Percentiles rank a stretch among this genome's conserved stretches.
phyloP scores from a whole-genome alignment of 1,140 invertebrate genomes.

The Pseudomyrmex pallidus region DNA sequence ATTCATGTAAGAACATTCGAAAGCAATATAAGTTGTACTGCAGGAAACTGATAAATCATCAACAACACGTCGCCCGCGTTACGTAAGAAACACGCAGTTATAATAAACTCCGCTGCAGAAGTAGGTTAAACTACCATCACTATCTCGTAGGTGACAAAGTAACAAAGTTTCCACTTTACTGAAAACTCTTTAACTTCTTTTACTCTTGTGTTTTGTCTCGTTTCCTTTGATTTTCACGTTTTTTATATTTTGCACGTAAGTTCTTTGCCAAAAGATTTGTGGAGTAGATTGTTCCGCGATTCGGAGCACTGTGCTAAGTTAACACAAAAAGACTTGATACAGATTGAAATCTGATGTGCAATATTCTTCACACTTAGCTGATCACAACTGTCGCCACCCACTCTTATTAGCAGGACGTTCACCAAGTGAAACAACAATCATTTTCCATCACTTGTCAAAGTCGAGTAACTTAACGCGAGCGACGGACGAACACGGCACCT shows the following conservation, averaged over 20 bases:
- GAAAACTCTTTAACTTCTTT: background rate
- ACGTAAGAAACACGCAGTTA: constrained; percentile 54
- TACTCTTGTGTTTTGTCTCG: background rate
- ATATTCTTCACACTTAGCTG: background rate
- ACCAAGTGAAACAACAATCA: constrained; percentile 5
- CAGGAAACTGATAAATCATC: constrained; percentile 43
- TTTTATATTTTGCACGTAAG: background rate
- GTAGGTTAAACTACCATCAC: constrained; percentile 44
- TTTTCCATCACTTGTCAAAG: constrained; percentile 32
- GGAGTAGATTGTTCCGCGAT: background rate
- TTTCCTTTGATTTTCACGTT: background rate
- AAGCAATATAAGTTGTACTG: background rate
- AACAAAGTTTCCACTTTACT: background rate
- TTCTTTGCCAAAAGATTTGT: background rate
- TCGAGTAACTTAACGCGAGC: background rate
- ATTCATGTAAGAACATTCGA: background rate
- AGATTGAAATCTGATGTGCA: background rate
- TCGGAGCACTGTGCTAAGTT: background rate
- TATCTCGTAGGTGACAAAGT: background rate
- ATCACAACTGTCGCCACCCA: constrained; percentile 5
- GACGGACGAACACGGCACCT: constrained; percentile 8
- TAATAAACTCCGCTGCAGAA: constrained; percentile 23
- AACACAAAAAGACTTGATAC: background rate
- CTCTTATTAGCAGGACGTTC: background rate
- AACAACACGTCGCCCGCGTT: constrained; percentile 18